Evolutionary conservation across 2,888 invertebrate species (phyloP), one percentile per base, ranked within the genome.

Genomic region (Blera fallax): DNA sequence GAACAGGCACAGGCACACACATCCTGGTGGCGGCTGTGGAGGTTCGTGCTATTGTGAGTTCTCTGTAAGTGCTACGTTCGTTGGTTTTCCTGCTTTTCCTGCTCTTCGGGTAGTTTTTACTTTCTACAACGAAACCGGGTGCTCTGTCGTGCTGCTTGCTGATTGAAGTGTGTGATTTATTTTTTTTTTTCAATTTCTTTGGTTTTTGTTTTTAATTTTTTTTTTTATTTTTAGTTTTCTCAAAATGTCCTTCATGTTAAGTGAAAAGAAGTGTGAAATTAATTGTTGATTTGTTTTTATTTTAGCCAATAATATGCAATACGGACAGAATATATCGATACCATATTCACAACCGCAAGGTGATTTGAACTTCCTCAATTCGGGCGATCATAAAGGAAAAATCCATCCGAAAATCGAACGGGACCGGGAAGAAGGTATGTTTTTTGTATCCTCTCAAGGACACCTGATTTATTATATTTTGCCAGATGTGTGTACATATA

Each of bases 341-440:
- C 92, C 92, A 62, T 92, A 92, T 88, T 91, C 91, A 67, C 92
- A 92, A 87, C 92, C 92, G 50, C 92, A 92, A 89, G 90, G 89
- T 87, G 92, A 92, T 90, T 91, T 92, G 79, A 92, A 91, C 89
- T 92, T 92, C 89, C 90, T 92, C 83, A 92, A 91, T 89, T 89
- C 91, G 83, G 89, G 90, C 88, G 92, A 92, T 90, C 92, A 92
- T 89, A 92, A 92, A 89, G 91, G 91, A 88, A 92, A 92, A 91
- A 92, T 92, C 88, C 92, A 92, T 90, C 92, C 92, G 88, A 92
- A 92, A 91, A 92, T 92, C 87, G 92, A 92, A 90, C 89, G 92
- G 81, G 92, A 92, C 89, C 91, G 92, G 85, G 92, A 92, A 91
- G 92, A 92, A 90, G 92, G 92, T 92, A 91, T 90, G 72, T 56